Base-by-base conservation (phyloP, 2,888 invertebrate species). In the Hemicrepidius hirtus region DNA sequence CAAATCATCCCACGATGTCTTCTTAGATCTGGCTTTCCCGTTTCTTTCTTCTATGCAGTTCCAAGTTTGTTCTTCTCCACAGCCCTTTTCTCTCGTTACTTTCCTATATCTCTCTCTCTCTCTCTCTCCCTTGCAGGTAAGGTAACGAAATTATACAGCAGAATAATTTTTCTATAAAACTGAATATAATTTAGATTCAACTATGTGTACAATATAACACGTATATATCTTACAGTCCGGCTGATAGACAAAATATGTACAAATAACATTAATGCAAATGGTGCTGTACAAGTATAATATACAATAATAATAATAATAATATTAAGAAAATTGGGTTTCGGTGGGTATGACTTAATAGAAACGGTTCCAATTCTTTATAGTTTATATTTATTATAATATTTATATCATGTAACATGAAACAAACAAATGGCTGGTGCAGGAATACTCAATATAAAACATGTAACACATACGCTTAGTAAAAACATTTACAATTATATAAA, bases 171-270 rank as follows among this genome's bases (percentile, higher is more conserved):
- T 73, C 49, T 73, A 80, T 77, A 84, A 85, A 84, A 85, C 80
- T 83, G 84, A 82, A 84, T 85, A 84, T 84, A 85, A 85, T 84
- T 85, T 82, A 84, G 84, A 75, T 78, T 79, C 82, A 85, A 84
- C 88, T 88, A 88, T 88, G 87, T 88, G 87, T 88, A 88, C 88
- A 88, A 87, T 74, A 77, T 74, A 82, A 83, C 73, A 73, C 80
- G 80, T 88, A 60, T 88, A 88, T 81, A 81, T 82, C 83, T 84
- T 85, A 85, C 84, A 85, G 82, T 82, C 81, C 81, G 81, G 83
- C 81, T 83, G 81, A 82, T 82, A 82, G 81, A 82, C 81, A 83
- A 81, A 84, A 82, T 84, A 80, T 73, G 49, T 84, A 84, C 83
- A 84, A 82, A 82, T 76, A 79, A 77, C 75, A 74, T 82, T 81